Percentiles rank a stretch among this genome's conserved stretches.
phyloP scores from a whole-genome alignment of 1,140 invertebrate species.

The Heterodera schachtii region DNA sequence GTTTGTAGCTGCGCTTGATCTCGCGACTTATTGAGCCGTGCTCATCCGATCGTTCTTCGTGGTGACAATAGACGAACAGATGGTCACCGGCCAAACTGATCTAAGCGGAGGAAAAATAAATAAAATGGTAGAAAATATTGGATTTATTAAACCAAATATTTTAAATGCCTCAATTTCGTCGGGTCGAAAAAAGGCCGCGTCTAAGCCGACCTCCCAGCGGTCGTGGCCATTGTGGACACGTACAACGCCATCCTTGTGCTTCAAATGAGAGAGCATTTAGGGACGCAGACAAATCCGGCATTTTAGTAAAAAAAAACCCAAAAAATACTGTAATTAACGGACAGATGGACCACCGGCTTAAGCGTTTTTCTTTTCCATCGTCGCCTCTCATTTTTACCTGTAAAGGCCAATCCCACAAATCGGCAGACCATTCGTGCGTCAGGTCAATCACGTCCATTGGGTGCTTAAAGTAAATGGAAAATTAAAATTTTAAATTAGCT shows the following conservation, averaged over 20 bases:
- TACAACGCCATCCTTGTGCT: conserved; percentile 48
- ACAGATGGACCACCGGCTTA: too few species aligned
- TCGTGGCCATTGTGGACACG: conserved; percentile 55
- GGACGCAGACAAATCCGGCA: too few species aligned
- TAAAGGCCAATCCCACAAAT: conserved; percentile 30
- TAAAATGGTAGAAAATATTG: neutral
- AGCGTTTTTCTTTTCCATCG: too few species aligned
- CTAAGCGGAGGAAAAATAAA: conserved; percentile 27
- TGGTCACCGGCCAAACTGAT: conserved; percentile 60
- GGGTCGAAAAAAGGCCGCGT: conserved; percentile 59
- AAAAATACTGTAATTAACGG: neutral
- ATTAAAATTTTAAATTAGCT: too few species aligned
- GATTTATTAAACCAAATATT: neutral
- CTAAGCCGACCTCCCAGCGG: conserved; percentile 63
- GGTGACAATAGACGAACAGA: conserved; percentile 60
- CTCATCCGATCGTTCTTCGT: conserved; percentile 58
- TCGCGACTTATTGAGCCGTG: conserved; percentile 61
- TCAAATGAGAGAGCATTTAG: neutral
- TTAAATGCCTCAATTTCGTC: conserved; percentile 61
- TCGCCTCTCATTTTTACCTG: neutral
- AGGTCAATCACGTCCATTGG: conserved; percentile 12
- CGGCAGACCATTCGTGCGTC: conserved; percentile 20
- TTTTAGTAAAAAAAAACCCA: neutral
- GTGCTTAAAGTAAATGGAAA: too few species aligned
- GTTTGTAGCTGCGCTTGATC: conserved; percentile 60